phyloP scores from a whole-genome alignment of 2,888 invertebrate species.

The Drosophila paramelanica region DNA sequence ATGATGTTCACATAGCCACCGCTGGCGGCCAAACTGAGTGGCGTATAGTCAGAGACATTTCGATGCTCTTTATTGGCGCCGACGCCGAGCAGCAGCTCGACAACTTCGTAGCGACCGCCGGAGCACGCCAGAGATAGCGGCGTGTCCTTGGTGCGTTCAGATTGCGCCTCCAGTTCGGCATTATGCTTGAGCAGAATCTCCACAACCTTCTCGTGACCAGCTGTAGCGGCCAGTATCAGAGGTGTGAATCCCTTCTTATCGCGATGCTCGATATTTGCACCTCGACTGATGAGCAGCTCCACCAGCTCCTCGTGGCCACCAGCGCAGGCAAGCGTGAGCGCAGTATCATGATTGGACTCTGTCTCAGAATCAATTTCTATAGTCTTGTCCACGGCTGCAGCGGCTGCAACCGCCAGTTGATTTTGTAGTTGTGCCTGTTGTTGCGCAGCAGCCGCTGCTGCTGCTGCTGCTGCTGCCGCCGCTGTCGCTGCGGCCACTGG shows the following conservation, averaged over 20 bases:
- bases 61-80: conserved; percentile 99
- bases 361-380: conserved; percentile 99
- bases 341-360: conserved; percentile 99
- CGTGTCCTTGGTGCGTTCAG: conserved; percentile 99
- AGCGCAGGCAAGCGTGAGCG: conserved; percentile 97
- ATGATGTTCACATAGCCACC: conserved; percentile 99
- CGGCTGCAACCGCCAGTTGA: conserved; percentile 71
- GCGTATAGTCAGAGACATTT: conserved; percentile 99
- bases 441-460: conserved; percentile 82
- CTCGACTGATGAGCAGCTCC: conserved; percentile 94
- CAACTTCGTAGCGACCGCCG: conserved; percentile 98
- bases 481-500: conserved; percentile 55
- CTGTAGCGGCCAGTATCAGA: conserved; percentile 97
- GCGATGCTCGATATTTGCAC: conserved; percentile 98
- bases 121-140: conserved; percentile 98
- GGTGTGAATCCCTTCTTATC: conserved; percentile 99
- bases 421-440: conserved; percentile 80
- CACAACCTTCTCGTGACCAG: conserved; percentile 95
- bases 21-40: conserved; percentile 98
- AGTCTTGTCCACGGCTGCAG: conserved; percentile 88
- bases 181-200: conserved; percentile 96
- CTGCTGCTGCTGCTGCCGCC: conserved; percentile 77
- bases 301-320: conserved; percentile 99
- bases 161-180: conserved; percentile 99
- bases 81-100: conserved; percentile 94